Conservation (phyloP, 1,140 invertebrate genomes). For the Choristoneura fumiferana region DNA sequence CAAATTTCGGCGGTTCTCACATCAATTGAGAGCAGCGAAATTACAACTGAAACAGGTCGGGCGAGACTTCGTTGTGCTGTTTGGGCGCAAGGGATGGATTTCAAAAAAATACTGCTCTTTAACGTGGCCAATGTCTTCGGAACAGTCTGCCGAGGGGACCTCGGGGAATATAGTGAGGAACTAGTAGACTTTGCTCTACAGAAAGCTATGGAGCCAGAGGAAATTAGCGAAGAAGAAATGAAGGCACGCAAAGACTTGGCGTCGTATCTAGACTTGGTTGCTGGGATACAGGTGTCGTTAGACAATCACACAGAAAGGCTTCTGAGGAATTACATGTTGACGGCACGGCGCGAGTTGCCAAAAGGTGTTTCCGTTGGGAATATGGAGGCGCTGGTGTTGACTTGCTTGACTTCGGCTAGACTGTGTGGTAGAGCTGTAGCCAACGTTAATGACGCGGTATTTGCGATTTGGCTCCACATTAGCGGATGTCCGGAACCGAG, state of each 20-base stretch:
- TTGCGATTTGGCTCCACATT: slow-evolving; percentile 66
- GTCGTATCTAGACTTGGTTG: slow-evolving; percentile 51
- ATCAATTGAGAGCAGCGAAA: slow-evolving; percentile 50
- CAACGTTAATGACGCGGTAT: slow-evolving; percentile 57
- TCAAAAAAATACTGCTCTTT: slow-evolving; percentile 52
- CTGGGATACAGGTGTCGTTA: slow-evolving; percentile 48
- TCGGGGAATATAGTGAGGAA: slow-evolving; percentile 50
- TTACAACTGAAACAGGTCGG: slow-evolving; percentile 36
- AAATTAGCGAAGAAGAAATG: slow-evolving; percentile 39
- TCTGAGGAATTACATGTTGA: slow-evolving; percentile 57
- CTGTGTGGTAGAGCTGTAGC: slow-evolving; percentile 53
- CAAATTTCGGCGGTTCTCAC: slow-evolving; percentile 49
- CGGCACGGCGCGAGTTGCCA: slow-evolving; percentile 52
- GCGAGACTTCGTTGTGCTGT: slow-evolving; percentile 48
- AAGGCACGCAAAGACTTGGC: slow-evolving; percentile 47
- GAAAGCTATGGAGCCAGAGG: slow-evolving; percentile 34
- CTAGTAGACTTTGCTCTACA: slow-evolving; percentile 47
- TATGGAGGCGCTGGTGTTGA: slow-evolving; percentile 47
- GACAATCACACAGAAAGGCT: slow-evolving; percentile 41
- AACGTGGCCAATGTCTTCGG: slow-evolving; percentile 62
- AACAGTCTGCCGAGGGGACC: slow-evolving; percentile 54
- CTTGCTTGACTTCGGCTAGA: slow-evolving; percentile 51
- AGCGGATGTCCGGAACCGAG: slow-evolving; percentile 54
- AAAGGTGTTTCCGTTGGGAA: slow-evolving; percentile 46
- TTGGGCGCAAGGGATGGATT: slow-evolving; percentile 61